These are phyloP conservation scores for Phthorimaea operculella DNA, from an alignment of 1,140 invertebrate genomes.

Conservation along the genomic window DNA sequence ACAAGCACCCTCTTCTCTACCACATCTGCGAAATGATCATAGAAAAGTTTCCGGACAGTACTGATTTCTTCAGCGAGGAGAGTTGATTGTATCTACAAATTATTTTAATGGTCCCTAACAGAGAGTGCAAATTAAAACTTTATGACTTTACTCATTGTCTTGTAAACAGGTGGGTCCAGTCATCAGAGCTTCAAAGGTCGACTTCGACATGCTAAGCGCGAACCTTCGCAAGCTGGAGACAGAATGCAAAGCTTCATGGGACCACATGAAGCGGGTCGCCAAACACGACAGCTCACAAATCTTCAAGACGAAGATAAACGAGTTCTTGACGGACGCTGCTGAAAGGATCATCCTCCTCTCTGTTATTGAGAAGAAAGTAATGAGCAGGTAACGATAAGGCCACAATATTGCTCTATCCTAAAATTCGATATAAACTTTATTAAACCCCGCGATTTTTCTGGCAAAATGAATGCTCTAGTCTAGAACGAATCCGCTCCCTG, in stretches of 20 bases:
- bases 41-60: constrained; percentile 94
- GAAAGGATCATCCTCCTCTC: constrained; percentile 95
- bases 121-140: background rate
- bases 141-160: background rate
- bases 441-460: no score
- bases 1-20: constrained; percentile 97
- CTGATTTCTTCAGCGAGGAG: constrained; percentile 96
- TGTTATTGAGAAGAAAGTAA: constrained; percentile 90
- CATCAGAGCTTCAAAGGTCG: constrained; percentile 92
- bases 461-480: no score
- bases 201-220: constrained; percentile 88
- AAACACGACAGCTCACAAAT: constrained; percentile 94
- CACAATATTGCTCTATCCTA: no score
- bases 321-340: constrained; percentile 96
- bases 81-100: background rate
- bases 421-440: no score
- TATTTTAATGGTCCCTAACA: background rate
- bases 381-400: constrained; percentile 92
- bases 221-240: constrained; percentile 91
- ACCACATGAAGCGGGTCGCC: constrained; percentile 94
- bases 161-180: constrained; percentile 83
- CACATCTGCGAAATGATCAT: constrained; percentile 98
- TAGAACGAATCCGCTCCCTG: constrained; percentile 12
- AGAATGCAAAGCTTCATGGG: constrained; percentile 98
- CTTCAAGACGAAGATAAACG: constrained; percentile 92